These are phyloP conservation scores for Parazoanthus darwini DNA, from an alignment of 92 coral and sea anemone genomes.

Conservation along the genomic window DNA sequence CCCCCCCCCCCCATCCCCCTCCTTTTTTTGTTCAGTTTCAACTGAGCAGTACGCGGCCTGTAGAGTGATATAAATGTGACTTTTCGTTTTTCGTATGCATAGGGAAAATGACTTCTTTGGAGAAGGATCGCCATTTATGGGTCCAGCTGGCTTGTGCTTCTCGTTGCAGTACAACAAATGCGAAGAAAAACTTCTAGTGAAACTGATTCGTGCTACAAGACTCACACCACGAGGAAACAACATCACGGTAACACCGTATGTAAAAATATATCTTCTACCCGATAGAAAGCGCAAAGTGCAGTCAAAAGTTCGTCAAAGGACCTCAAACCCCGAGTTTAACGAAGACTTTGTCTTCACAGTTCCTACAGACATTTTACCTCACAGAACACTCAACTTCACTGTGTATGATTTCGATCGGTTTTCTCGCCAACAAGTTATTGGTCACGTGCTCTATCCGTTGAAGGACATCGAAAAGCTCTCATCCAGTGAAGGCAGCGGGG, in stretches of 20 bases:
- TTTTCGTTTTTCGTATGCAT: not conserved
- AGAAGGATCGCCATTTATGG: constrained; percentile 79
- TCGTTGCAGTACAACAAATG: constrained; percentile 60
- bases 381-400: constrained; percentile 75
- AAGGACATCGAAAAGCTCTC: constrained; percentile 52
- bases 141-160: constrained; percentile 80
- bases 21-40: no score
- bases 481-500: constrained; percentile 58
- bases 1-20: no score
- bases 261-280: constrained; percentile 83
- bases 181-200: constrained; percentile 65
- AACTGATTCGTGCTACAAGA: constrained; percentile 71
- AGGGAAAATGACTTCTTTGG: constrained; percentile 35
- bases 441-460: constrained; percentile 76
- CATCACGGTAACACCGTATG: constrained; percentile 74
- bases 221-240: constrained; percentile 77
- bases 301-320: constrained; percentile 75
- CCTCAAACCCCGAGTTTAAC: constrained; percentile 87
- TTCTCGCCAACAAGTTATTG: constrained; percentile 93
- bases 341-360: constrained; percentile 85
- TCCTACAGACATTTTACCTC: constrained; percentile 61
- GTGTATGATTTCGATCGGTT: constrained; percentile 94
- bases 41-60: no score
- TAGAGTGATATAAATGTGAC: not conserved
- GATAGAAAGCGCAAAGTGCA: constrained; percentile 86